Conservation (phyloP, 1,140 invertebrate genomes). For the Pseudomyrmex gracilis region DNA sequence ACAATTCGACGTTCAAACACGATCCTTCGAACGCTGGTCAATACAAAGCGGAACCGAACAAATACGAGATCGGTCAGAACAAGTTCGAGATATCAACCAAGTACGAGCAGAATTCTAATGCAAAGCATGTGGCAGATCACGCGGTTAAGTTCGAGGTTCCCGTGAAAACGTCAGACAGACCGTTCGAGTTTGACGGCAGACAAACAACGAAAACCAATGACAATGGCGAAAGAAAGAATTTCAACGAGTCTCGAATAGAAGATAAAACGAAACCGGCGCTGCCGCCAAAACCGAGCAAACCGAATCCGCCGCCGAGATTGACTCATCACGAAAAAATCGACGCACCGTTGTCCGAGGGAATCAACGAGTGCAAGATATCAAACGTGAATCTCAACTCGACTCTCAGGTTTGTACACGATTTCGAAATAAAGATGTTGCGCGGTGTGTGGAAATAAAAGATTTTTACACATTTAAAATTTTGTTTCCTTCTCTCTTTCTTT, state of each 20-base stretch:
- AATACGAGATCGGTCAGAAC: conserved; percentile 65
- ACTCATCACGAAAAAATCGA: conserved; percentile 83
- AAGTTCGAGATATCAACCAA: conserved; percentile 67
- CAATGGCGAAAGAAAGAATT: conserved; percentile 71
- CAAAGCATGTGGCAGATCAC: conserved; percentile 78
- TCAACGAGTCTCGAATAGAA: conserved; percentile 76
- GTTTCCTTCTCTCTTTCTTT: not conserved
- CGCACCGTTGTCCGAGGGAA: conserved; percentile 47
- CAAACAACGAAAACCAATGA: conserved; percentile 71
- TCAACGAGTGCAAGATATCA: conserved; percentile 58
- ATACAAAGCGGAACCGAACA: conserved; percentile 58
- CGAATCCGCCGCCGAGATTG: conserved; percentile 83
- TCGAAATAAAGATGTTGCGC: not conserved
- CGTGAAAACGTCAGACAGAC: conserved; percentile 74
- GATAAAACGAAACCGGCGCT: conserved; percentile 83
- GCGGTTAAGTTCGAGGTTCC: conserved; percentile 75
- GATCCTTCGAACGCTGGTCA: conserved; percentile 68
- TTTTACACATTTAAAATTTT: not conserved
- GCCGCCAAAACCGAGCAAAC: conserved; percentile 84
- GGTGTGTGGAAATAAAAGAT: not conserved
- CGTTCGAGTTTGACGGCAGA: conserved; percentile 78
- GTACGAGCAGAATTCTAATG: conserved; percentile 68
- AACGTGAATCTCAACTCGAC: conserved; percentile 46
- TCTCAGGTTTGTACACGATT: conserved; percentile 48
- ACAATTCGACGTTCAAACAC: conserved; percentile 72